Evolutionary conservation across 2,797 vertebrate genomes (phyloP), one percentile per base, ranked within the genome.

Genomic region (Anguilla anguilla): DNA sequence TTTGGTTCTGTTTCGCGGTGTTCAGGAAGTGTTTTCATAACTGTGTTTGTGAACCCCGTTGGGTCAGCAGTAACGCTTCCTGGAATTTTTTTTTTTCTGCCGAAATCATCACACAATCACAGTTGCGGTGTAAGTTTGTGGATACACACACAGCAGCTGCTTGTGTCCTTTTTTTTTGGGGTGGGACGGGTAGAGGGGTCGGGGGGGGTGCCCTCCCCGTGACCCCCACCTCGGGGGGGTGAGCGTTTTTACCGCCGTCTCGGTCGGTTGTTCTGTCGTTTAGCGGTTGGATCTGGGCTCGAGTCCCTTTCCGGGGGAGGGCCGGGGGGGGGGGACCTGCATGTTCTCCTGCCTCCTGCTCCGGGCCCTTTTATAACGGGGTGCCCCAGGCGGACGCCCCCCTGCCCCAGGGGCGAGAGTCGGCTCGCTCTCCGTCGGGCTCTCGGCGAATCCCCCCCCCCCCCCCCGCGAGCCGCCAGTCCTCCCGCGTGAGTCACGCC

Each of bases 401-500:
- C 15, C 55, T 57, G 7, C 15, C 55, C 55, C 55, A 4, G 55
- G 55, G 55, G 7, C 55, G 7, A 15, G 9, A 57, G 55, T 9
- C 7, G 55, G 1, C 9, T 55, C 15, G 55, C 55, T 57, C 2
- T 15, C 15, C 55, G 7, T 7, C 55, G 15, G 15, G 55, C 15
- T 15, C 15, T 57, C 15, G 2, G 35, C 13, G 15, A 17, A 17
- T 3, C 22, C 39, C 1, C 2, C 2, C 82, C n/a, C 25, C 0
- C 10, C n/a, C 0, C 13, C 82, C 19, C 49, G 3, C 49, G 46
- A 0, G 4, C 46, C 31, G 4, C n/a, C 69, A 43, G 64, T 84
- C 69, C 35, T 81, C 85, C 6, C 6, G 22, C 57, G 83, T 92
- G 92, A 92, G 84, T 92, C 90, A 92, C 85, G 79, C 82, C 69